Conservation (phyloP, 1,140 invertebrate species). For the Hetaerina americana region DNA sequence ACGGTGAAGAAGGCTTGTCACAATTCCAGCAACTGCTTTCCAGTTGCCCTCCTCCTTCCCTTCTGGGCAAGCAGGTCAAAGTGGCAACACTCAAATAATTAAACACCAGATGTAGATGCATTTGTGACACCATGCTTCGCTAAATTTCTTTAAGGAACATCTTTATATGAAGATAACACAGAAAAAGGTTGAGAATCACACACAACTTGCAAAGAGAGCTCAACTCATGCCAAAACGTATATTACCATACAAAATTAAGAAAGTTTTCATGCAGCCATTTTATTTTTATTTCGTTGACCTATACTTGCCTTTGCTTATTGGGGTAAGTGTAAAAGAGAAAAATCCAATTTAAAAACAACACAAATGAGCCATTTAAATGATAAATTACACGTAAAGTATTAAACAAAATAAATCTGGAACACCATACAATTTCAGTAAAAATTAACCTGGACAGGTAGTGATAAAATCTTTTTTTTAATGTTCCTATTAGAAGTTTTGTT, state of each 20-base stretch:
- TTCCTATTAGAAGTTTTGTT: too few relatives aligned
- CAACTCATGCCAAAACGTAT: not conserved
- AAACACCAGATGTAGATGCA: not conserved
- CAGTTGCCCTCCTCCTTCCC: not conserved
- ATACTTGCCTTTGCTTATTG: not conserved
- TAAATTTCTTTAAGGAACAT: too few relatives aligned
- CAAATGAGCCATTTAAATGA: not conserved
- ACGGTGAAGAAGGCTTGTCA: not conserved
- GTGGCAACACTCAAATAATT: not conserved
- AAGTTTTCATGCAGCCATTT: not conserved
- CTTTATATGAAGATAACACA: not conserved
- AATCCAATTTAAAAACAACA: not conserved
- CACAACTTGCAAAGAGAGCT: not conserved
- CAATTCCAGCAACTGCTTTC: not conserved
- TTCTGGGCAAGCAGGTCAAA: not conserved
- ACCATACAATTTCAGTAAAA: not conserved
- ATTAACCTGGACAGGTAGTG: too few relatives aligned
- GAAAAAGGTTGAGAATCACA: not conserved
- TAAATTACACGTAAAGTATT: not conserved
- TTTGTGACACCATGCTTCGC: not conserved
- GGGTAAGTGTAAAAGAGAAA: not conserved
- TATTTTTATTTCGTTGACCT: not conserved
- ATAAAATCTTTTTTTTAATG: too few relatives aligned
- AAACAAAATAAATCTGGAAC: not conserved
- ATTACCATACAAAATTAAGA: not conserved